phyloP scores from a whole-genome alignment of 2,888 invertebrate species.

The Sericinus montela region DNA sequence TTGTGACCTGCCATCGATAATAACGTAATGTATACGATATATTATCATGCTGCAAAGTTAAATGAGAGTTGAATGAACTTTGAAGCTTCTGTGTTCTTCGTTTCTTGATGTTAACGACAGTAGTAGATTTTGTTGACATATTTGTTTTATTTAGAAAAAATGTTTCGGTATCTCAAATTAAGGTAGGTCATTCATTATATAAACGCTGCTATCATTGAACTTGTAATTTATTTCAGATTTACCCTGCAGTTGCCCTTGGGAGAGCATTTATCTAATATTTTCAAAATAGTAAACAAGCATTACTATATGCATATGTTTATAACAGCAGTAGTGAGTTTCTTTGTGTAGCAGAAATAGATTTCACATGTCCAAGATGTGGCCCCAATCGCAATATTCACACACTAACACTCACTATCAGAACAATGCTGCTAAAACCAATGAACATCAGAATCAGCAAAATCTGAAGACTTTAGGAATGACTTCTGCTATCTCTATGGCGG shows the following conservation, averaged over 20 bases:
- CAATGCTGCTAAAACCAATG: constrained; percentile 48
- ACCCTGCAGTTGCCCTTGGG: constrained; percentile 39
- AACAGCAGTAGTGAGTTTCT: constrained; percentile 13
- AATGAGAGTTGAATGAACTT: constrained; percentile 40
- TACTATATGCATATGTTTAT: constrained; percentile 25
- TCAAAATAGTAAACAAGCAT: constrained; percentile 30
- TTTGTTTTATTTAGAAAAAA: neutral
- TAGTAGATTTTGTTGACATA: neutral
- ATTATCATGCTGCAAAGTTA: neutral
- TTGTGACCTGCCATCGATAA: neutral
- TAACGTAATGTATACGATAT: neutral
- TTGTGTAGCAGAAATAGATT: constrained; percentile 9
- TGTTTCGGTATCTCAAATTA: no score
- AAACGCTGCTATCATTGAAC: no score
- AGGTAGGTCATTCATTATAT: no score
- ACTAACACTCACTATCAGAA: constrained; percentile 49
- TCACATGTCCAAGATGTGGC: constrained; percentile 68
- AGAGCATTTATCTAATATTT: constrained; percentile 41
- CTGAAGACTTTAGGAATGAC: constrained; percentile 92
- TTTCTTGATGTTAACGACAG: constrained; percentile 4
- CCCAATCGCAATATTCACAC: constrained; percentile 71
- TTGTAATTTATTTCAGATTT: constrained; percentile 35
- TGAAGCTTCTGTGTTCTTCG: constrained; percentile 26
- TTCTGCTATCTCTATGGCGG: constrained; percentile 88
- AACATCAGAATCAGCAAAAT: constrained; percentile 77